Percentiles rank a stretch among this genome's conserved stretches.
These are phyloP conservation scores for Synanthedon andrenaeformis DNA, from an alignment of 2,888 invertebrate genomes.

Conservation along the genomic window DNA sequence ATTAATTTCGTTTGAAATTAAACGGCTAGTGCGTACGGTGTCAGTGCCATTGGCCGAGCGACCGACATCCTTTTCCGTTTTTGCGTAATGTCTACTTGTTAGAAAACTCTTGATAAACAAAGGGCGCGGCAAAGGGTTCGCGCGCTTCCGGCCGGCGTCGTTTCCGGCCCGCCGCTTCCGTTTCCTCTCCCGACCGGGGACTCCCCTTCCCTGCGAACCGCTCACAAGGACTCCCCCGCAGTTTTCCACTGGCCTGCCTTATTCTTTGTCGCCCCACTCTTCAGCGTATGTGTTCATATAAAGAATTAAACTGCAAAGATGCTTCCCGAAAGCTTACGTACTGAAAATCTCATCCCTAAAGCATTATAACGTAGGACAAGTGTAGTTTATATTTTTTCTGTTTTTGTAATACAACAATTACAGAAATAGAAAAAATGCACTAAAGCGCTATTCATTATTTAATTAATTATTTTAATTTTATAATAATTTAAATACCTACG, in stretches of 20 bases:
- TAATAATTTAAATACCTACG: too few species aligned
- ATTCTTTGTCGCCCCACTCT: neutral
- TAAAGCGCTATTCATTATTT: too few species aligned
- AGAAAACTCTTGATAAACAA: conserved; percentile 43
- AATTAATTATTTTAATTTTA: too few species aligned
- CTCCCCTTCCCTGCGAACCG: neutral
- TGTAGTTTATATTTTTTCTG: too few species aligned
- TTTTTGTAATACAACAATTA: too few species aligned
- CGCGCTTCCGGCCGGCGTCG: conserved; percentile 49
- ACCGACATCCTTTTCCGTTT: conserved; percentile 1
- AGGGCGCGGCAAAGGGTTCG: conserved; percentile 53
- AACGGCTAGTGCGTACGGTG: neutral
- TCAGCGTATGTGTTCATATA: neutral
- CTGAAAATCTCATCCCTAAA: too few species aligned
- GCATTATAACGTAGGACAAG: too few species aligned
- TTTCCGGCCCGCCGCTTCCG: conserved; percentile 41
- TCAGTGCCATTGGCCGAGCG: neutral
- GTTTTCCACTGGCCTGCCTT: conserved; percentile 1
- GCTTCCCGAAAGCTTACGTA: too few species aligned
- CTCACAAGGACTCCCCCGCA: neutral
- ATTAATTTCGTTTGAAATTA: neutral
- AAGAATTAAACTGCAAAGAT: too few species aligned
- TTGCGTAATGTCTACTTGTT: conserved; percentile 2
- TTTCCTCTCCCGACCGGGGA: neutral
- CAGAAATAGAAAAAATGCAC: too few species aligned